phyloP scores from a whole-genome alignment of 2,797 vertebrate genomes.

The Schizopygopsis pylzovi region DNA sequence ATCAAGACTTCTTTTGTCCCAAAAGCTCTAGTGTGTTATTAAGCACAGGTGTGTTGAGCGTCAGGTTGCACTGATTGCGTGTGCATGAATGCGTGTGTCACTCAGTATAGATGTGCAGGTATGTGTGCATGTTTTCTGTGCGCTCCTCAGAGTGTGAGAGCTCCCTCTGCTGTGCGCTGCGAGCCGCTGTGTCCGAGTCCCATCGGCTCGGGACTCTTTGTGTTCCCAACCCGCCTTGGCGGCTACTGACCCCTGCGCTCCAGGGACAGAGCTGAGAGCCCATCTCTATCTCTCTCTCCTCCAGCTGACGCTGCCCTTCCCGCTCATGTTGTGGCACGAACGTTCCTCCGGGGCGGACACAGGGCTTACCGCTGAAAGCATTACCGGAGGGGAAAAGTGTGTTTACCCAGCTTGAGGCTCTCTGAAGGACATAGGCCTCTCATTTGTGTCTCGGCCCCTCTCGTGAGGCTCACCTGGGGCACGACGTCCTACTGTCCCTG shows the following conservation, averaged over 20 bases:
- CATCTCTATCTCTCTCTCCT: constrained; percentile 72
- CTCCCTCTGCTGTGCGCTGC: constrained; percentile 64
- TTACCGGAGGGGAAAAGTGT: constrained; percentile 74
- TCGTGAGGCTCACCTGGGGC: constrained; percentile 25
- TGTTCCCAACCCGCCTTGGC: constrained; percentile 42
- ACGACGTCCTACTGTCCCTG: constrained; percentile 31
- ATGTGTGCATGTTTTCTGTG: constrained; percentile 20
- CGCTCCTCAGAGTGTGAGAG: constrained; percentile 54
- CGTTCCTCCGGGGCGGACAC: constrained; percentile 62
- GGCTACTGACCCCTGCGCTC: constrained; percentile 45
- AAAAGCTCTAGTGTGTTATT: background rate
- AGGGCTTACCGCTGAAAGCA: constrained; percentile 70
- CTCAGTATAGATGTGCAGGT: background rate
- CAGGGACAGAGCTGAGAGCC: constrained; percentile 61
- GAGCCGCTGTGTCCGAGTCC: constrained; percentile 35
- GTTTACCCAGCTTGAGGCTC: constrained; percentile 57
- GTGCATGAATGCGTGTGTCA: background rate
- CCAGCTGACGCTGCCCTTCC: constrained; percentile 72
- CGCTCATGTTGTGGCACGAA: constrained; percentile 66
- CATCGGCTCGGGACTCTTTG: constrained; percentile 51
- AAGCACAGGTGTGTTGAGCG: background rate
- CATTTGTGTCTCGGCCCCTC: constrained; percentile 47
- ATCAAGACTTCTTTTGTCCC: background rate
- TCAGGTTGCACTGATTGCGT: constrained; percentile 12
- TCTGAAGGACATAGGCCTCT: constrained; percentile 67